Base-by-base conservation (phyloP, 2,113 vertebrate species). In the Anoplopoma fimbria region DNA sequence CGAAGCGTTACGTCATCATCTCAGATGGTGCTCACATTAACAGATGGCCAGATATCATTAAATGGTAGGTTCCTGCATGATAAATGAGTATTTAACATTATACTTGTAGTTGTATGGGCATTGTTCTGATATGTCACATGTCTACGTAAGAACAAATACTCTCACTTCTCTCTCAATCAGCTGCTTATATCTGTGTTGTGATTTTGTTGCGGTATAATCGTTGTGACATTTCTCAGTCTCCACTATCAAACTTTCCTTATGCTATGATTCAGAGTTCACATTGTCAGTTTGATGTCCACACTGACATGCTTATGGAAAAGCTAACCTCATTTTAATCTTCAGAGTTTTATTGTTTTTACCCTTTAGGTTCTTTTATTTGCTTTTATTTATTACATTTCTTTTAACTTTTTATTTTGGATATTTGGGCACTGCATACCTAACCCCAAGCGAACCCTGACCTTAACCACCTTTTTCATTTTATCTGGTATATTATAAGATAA, bases 1-100 rank as follows among this genome's bases (percentile, higher is more conserved):
- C 4, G 69, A 31, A 75, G 31, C 58, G 51, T 80, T 64, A 70
- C 27, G 57, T 65, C 77, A 76, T 65, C 65, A 33, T 70, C 58
- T 75, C 8, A 69, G 42, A 69, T 58, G 69, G 33, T 25, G 42
- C 13, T 42, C 63, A 61, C 55, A 27, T 40, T 34, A 61, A 55
- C 75, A 61, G 69, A 78, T 51, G 53, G 31, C 49, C 49, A 33
- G 58, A 65, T 36, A 57, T 17, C 58, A 69, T 68, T 8, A 25
- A 51, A 58, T 51, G 55, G 23, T 29, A 79, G 61, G 53, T 34
- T 53, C 42, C 38, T 31, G 53, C 8, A n/a, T 17, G 21, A 31
- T 68, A 15, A 31, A 31, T 33, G 31, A 45, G 27, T 33, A 21
- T 49, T 49, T 21, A 10, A 21, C 45, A 49, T 19, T 19, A 14